Evolutionary conservation across 2,113 vertebrate species (phyloP).

Genomic region (Brachyhypopomus occidentalis): DNA sequence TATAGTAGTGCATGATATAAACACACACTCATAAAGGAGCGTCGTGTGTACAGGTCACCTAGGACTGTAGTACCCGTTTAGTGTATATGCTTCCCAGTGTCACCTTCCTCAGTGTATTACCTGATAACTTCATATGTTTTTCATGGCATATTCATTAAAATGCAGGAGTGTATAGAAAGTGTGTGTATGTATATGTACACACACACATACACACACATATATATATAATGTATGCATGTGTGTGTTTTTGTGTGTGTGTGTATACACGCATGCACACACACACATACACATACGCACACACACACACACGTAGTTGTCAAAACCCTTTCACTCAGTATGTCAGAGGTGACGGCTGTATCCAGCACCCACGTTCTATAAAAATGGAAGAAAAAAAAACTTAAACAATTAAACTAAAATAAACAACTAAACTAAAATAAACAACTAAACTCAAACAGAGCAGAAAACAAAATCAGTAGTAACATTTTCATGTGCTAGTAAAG

Average conservation of each 20-base stretch:
- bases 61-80: slow-evolving; percentile 79
- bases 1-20: slow-evolving; percentile 73
- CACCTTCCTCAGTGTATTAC: slow-evolving; percentile 73
- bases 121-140: slow-evolving; percentile 70
- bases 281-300: slow-evolving; percentile 44
- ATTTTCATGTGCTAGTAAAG: slow-evolving; percentile 85
- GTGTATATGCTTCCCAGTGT: slow-evolving; percentile 67
- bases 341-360: slow-evolving; percentile 56
- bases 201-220: too few relatives aligned
- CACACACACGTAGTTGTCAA: slow-evolving; percentile 30
- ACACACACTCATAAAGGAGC: slow-evolving; percentile 49
- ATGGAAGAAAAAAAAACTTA: slow-evolving; percentile 54
- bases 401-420: slow-evolving; percentile 55
- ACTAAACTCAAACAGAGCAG: slow-evolving; percentile 56
- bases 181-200: too few relatives aligned
- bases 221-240: too few relatives aligned
- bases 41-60: slow-evolving; percentile 61
- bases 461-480: slow-evolving; percentile 77
- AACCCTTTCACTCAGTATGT: slow-evolving; percentile 21
- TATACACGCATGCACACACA: slow-evolving; percentile 43
- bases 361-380: slow-evolving; percentile 62
- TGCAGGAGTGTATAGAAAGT: slow-evolving; percentile 60
- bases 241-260: too few relatives aligned
- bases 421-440: slow-evolving; percentile 50
- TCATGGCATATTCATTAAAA: slow-evolving; percentile 55